Evolutionary conservation across 2,113 vertebrate genomes (phyloP).

Genomic region (Gopherus evgoodei): DNA sequence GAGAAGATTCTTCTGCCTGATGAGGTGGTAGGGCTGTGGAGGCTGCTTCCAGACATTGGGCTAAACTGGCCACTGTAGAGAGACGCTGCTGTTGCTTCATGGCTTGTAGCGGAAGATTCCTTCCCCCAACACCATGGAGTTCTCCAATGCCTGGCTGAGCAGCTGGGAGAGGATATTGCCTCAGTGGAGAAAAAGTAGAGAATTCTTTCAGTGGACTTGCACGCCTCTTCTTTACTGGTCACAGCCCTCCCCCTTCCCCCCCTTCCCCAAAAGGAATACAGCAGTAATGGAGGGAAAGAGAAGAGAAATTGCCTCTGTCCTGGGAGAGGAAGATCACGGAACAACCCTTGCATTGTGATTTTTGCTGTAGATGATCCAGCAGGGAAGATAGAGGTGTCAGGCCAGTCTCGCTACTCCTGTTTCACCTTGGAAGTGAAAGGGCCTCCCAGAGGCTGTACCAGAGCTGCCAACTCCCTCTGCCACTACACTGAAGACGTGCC

Average conservation of each 20-base stretch:
- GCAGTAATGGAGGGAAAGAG: neutral
- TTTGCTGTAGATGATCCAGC: neutral
- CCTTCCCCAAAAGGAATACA: neutral
- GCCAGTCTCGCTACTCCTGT: neutral
- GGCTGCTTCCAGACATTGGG: neutral
- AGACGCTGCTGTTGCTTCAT: neutral
- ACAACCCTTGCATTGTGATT: neutral
- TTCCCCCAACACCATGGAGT: neutral
- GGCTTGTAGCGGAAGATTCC: neutral
- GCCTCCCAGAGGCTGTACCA: neutral
- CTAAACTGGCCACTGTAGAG: neutral
- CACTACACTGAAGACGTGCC: too few species aligned
- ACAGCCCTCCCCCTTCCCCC: neutral
- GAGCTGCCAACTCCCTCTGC: neutral
- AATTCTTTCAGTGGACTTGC: neutral
- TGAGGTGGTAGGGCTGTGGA: neutral
- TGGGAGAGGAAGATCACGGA: neutral
- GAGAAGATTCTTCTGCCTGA: neutral
- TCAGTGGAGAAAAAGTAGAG: neutral
- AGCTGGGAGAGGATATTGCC: neutral
- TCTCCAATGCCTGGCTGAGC: neutral
- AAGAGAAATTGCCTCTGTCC: neutral
- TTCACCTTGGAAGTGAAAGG: neutral
- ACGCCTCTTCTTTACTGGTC: neutral
- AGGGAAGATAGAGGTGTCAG: neutral